Conservation (phyloP, 2,797 vertebrate genomes). For the Danio albolineatus region DNA sequence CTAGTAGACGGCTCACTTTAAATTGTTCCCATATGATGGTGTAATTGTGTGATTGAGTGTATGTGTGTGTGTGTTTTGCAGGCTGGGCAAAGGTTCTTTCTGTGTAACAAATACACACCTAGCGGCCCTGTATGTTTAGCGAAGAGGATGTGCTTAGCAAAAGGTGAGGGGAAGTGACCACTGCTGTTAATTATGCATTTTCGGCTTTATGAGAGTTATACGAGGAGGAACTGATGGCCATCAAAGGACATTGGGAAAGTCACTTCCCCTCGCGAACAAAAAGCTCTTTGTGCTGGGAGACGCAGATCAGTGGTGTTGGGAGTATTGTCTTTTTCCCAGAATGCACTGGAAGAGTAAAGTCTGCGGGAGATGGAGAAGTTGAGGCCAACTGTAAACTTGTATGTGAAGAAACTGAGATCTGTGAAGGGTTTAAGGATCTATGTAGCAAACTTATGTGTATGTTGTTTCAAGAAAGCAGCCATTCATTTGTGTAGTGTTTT, state of each 20-base stretch:
- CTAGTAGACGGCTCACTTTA: conserved; percentile 64
- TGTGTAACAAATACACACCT: conserved; percentile 14
- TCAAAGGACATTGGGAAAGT: conserved; percentile 49
- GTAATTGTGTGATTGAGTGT: conserved; percentile 22
- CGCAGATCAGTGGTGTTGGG: conserved; percentile 31
- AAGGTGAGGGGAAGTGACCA: conserved; percentile 10
- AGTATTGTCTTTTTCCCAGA: conserved; percentile 30
- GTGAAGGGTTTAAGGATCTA: too few species aligned
- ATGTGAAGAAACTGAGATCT: too few species aligned
- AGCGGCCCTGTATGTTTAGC: not conserved
- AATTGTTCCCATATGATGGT: conserved; percentile 75
- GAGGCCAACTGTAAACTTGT: conserved; percentile 50
- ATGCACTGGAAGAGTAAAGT: conserved; percentile 64
- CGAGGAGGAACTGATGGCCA: not conserved
- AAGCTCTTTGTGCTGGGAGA: conserved; percentile 64
- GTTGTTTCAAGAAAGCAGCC: too few species aligned
- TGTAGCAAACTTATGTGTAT: too few species aligned
- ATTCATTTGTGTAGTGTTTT: too few species aligned
- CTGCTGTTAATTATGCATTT: conserved; percentile 23
- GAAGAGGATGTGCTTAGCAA: conserved; percentile 26
- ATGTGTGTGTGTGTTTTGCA: conserved; percentile 28
- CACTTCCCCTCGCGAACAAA: conserved; percentile 65
- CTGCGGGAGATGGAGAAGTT: not conserved
- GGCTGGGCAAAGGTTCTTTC: conserved; percentile 8
- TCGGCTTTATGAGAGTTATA: not conserved